Conservation (phyloP, 2,888 invertebrate species). For the Cylloceria caligata region DNA sequence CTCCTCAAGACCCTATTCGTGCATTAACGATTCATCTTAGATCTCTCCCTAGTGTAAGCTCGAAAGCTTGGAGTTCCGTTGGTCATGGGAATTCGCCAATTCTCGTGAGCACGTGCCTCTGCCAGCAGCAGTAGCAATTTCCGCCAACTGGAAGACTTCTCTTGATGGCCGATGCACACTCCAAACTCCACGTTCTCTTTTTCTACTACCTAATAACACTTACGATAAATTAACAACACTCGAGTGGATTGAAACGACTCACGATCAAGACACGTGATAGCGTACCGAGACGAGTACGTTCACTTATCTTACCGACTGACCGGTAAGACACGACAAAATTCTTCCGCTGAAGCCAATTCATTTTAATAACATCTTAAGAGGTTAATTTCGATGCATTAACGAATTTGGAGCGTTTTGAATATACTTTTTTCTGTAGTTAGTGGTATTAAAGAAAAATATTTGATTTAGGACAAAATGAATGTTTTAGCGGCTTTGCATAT, state of each 20-base stretch:
- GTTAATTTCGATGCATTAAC: too few relatives aligned
- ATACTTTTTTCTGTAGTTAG: too few relatives aligned
- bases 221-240: neutral
- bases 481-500: too few relatives aligned
- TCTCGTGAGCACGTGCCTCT: conserved; percentile 54
- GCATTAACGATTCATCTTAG: conserved; percentile 64
- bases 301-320: too few relatives aligned
- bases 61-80: conserved; percentile 49
- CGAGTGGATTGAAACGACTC: neutral
- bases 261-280: neutral
- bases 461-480: too few relatives aligned
- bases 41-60: conserved; percentile 61
- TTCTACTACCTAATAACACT: neutral
- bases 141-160: conserved; percentile 17
- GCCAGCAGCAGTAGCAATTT: conserved; percentile 23
- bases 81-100: conserved; percentile 58
- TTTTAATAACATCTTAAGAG: too few relatives aligned
- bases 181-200: neutral
- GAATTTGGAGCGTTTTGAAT: too few relatives aligned
- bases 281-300: neutral
- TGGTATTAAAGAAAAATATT: too few relatives aligned
- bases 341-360: too few relatives aligned
- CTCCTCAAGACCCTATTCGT: conserved; percentile 27
- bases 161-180: conserved; percentile 13
- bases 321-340: too few relatives aligned